A percentile compares a stretch with the other conserved stretches of the same genome.
Conservation (phyloP, 2,888 invertebrate genomes). For the Epistrophe grossulariae region DNA sequence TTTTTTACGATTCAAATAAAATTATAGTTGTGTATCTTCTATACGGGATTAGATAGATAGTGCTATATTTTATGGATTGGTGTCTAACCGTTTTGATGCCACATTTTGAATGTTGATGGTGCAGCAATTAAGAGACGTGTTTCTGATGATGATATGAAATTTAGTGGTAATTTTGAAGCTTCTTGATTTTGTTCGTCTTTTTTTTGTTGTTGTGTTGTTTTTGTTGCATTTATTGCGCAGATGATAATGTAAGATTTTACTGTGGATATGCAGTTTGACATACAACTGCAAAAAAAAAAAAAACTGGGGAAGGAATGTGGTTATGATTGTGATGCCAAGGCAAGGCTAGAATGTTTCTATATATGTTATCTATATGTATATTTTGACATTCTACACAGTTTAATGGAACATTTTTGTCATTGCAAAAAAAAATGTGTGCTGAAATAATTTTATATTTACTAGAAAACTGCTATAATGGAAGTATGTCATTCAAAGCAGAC, state of each 20-base stretch:
- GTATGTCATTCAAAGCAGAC: not conserved
- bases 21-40: constrained; percentile 42
- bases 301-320: constrained; percentile 49
- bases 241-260: constrained; percentile 11
- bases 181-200: constrained; percentile 21
- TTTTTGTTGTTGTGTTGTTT: not conserved
- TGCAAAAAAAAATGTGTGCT: not conserved
- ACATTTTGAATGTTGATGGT: constrained; percentile 42
- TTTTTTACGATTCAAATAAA: constrained; percentile 57
- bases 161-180: constrained; percentile 44
- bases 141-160: constrained; percentile 47
- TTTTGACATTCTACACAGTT: constrained; percentile 1
- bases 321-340: constrained; percentile 59
- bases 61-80: constrained; percentile 45
- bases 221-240: constrained; percentile 15
- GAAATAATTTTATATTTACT: not conserved
- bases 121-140: constrained; percentile 64
- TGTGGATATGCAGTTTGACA: constrained; percentile 48
- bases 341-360: constrained; percentile 36
- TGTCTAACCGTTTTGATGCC: constrained; percentile 53
- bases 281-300: not conserved
- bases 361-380: not conserved
- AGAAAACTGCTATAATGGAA: not conserved
- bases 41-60: constrained; percentile 32
- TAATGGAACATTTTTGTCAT: constrained; percentile 5